Conservation (phyloP, 2,888 invertebrate species). For the Microdon myrmicae region DNA sequence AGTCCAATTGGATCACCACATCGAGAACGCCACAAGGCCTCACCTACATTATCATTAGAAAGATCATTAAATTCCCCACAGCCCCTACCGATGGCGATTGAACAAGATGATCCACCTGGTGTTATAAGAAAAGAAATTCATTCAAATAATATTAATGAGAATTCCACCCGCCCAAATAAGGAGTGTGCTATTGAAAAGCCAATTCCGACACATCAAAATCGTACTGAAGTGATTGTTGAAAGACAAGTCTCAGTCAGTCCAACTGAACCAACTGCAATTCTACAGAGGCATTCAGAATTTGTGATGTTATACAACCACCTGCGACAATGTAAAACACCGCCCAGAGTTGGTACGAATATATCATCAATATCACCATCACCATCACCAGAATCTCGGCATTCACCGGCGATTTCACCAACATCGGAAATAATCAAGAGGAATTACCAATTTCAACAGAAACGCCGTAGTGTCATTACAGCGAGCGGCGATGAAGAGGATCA, state of each 20-base stretch:
- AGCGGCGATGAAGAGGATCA: conserved; percentile 52
- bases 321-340: conserved; percentile 57
- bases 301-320: conserved; percentile 65
- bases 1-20: conserved; percentile 43
- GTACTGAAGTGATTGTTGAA: conserved; percentile 41
- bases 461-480: conserved; percentile 56
- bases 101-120: conserved; percentile 32
- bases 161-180: conserved; percentile 9
- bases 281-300: conserved; percentile 60
- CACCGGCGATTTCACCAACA: conserved; percentile 40
- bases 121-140: conserved; percentile 15
- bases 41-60: conserved; percentile 33
- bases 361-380: conserved; percentile 46
- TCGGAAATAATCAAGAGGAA: conserved; percentile 41
- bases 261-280: conserved; percentile 19
- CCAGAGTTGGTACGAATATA: conserved; percentile 33
- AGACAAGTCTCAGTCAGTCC: conserved; percentile 32
- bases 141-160: conserved; percentile 1
- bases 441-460: conserved; percentile 50
- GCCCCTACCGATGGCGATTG: conserved; percentile 47
- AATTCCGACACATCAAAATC: conserved; percentile 17
- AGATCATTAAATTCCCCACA: conserved; percentile 38
- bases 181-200: conserved; percentile 30
- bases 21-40: conserved; percentile 32
- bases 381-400: conserved; percentile 33